Evolutionary conservation across 2,888 invertebrate genomes (phyloP), one percentile per base, ranked within the genome.

Genomic region (Resseliella maxima): DNA sequence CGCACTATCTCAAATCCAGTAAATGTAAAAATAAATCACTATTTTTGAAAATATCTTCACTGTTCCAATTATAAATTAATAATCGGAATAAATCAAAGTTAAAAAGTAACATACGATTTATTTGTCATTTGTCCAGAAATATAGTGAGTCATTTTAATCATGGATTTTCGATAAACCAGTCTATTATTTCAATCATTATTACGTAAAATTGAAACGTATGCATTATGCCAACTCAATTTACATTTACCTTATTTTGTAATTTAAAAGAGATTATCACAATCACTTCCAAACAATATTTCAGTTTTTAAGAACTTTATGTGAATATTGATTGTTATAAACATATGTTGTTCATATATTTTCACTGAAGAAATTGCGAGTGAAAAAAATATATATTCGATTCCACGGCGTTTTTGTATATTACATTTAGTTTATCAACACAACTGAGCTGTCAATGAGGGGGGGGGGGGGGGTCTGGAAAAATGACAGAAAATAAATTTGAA

Each of bases 131-230:
- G 5, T 41, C 5, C 12, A 41, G 41, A 12, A 12, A 41, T 41
- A 12, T 5, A 41, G 12, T 50, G n/a, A 50, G 50, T 50, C 50
- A 50, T 21, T n/a, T n/a, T n/a, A n/a, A 21, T 59, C 59, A 6
- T 59, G 5, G 27, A 59, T 59, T 27, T 59, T 6, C 18, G n/a
- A 18, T 15, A 50, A 50, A n/a, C n/a, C n/a, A n/a, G n/a, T n/a
- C n/a, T 41, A 12, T 50, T 50, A 2, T 15, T 31, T 72, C 31
- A 12, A 31, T 31, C 15, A 27, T 12, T 31, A 35, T 72, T 72
- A 72, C 72, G 72, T 72, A 72, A 72, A 72, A 72, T 72, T 72
- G 72, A 72, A 31, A 72, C 72, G 72, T 72, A 15, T 72, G 2
- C 72, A 72, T 31, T 72, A 3, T 31, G 46, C 46, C 46, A 72